Base-by-base conservation (phyloP, 2,888 invertebrate genomes). In the Acleris holmiana region DNA sequence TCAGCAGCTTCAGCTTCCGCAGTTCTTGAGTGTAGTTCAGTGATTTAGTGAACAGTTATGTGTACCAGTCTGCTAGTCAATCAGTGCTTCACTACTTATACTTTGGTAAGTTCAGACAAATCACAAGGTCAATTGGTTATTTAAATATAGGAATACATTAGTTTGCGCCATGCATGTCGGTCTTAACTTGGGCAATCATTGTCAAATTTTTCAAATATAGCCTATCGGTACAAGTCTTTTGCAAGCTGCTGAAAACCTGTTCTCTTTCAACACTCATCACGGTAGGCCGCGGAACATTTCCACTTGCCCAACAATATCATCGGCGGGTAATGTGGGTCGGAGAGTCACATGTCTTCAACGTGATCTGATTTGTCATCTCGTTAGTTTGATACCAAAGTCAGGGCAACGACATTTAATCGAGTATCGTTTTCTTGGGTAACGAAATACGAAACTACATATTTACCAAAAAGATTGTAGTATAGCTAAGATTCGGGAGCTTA, bases 41-140 rank as follows among this genome's bases (percentile, higher is more conserved):
- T 35, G 49, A 48, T 61, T 51, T 62, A 68, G 69, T 74, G 48
- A 62, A 66, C 68, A 61, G 70, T 68, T 66, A 71, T 67, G 66
- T 69, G 70, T 72, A 68, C 72, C 72, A 68, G 73, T 74, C 76
- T 73, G 46, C 79, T 78, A 74, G 76, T 77, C 78, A 75, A 68
- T 68, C 72, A 65, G 59, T 46, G 68, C 66, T 76, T 75, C 78
- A 76, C 68, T 71, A 72, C 73, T 64, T 66, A 66, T 68, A 72
- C 67, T 66, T 69, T 69, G 76, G 75, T 78, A 64, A 76, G 75
- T 53, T 19, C 4, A n/a, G 17, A 18, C 5, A 5, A 7, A 54
- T 23, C 18, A 47, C 17, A 54, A 41, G 61, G 55, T 53, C 48
- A 55, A 40, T 54, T 41, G 53, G 44, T 48, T 4, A 40, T 59